phyloP scores from a whole-genome alignment of 2,888 invertebrate species.

The Eupithecia exiguata region DNA sequence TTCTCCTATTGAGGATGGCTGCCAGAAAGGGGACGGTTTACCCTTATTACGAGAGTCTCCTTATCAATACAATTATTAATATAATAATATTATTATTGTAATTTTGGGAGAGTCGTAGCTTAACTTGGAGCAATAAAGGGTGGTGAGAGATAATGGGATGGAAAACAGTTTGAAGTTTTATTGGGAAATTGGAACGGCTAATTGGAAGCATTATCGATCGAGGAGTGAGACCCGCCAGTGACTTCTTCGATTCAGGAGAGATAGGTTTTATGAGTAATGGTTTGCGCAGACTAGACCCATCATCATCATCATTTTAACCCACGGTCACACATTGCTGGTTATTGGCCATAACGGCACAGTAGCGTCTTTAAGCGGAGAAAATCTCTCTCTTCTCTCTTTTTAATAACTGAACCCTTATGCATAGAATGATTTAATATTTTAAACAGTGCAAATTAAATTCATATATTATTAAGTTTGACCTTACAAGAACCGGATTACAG shows the following conservation, averaged over 20 bases:
- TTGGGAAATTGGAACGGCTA: constrained; percentile 83
- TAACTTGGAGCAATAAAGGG: constrained; percentile 83
- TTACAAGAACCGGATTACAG: neutral
- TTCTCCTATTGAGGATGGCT: constrained; percentile 84
- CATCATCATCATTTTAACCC: neutral
- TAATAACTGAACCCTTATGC: too few species aligned
- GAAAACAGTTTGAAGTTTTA: constrained; percentile 85
- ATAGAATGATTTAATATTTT: too few species aligned
- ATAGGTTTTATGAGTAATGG: constrained; percentile 7
- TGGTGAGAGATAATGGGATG: constrained; percentile 83
- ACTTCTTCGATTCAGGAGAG: constrained; percentile 10
- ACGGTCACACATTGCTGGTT: neutral
- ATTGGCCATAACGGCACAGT: too few species aligned
- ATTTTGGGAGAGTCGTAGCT: constrained; percentile 81
- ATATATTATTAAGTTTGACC: neutral
- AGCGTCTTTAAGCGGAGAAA: too few species aligned
- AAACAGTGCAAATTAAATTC: neutral
- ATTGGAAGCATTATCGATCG: constrained; percentile 82
- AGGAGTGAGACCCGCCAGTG: constrained; percentile 58
- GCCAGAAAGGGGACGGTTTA: constrained; percentile 83
- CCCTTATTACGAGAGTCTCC: constrained; percentile 84
- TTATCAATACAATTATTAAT: constrained; percentile 85
- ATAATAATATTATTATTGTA: constrained; percentile 85
- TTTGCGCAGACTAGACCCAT: neutral
- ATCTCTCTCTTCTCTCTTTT: too few species aligned